Base-by-base conservation (phyloP, 2,797 vertebrate species). In the Tapera naevia region DNA sequence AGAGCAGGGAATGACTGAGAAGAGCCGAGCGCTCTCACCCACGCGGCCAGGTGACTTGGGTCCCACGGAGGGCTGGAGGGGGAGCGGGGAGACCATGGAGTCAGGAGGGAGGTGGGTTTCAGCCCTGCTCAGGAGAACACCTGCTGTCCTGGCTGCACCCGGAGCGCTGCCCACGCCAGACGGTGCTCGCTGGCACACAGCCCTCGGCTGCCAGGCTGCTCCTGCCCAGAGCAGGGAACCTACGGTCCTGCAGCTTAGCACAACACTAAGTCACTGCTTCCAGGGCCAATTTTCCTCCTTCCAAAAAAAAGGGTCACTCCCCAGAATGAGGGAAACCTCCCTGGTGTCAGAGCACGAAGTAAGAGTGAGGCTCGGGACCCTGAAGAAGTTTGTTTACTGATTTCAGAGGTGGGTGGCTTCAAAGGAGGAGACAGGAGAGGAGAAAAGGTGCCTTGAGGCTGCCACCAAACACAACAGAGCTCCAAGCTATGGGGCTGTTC, bases 91-190 rank as follows among this genome's bases (percentile, higher is more conserved):
- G n/a, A 32, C 21, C 39, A 43, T 22, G 58, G 33, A 37, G 67
- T 10, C 28, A 27, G 58, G 39, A 24, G n/a, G 23, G 39, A 41
- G 39, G 35, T 2, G 19, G 19, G 60, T 45, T 58, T 30, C 43
- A 66, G 13, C 51, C 2, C 0, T 4, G 22, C n/a, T 27, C 61
- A 70, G 57, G 32, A 32, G 39, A 67, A 11, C 2, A 2, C 11
- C 21, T 4, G 0, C 22, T 21, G 43, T 5, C 51, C 66, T 25
- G 28, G 24, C 0, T 57, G 45, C 1, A 64, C 67, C 5, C 27
- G 3, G 33, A 65, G 25, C 6, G 1, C 23, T 11, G 1, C 13
- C 24, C 0, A 0, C 62, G 69, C 33, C 32, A 61, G 14, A 27
- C 2, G 5, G 24, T 35, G 60, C 35, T 69, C 10, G 9, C 24